phyloP scores from a whole-genome alignment of 2,888 invertebrate genomes.

The Cosmopolites sordidus region DNA sequence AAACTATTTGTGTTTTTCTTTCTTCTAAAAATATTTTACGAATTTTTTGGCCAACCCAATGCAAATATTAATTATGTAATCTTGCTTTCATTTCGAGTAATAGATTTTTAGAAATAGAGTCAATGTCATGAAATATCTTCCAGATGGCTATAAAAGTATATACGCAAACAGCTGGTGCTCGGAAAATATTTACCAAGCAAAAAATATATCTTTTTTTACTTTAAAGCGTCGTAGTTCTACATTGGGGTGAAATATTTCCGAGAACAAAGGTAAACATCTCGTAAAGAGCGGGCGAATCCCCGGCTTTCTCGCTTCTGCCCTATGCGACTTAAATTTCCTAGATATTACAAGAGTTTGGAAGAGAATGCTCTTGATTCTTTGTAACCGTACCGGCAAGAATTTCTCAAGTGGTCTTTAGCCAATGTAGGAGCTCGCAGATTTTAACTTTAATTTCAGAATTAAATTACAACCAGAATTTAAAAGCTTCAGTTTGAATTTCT shows the following conservation, averaged over 20 bases:
- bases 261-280: conserved; percentile 17
- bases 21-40: no score
- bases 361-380: conserved; percentile 26
- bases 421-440: conserved; percentile 3
- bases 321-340: conserved; percentile 23
- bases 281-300: conserved; percentile 10
- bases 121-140: no score
- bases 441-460: conserved; percentile 23
- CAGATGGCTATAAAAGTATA: no score
- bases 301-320: conserved; percentile 9
- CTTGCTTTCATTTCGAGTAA: no score
- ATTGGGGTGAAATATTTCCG: not conserved
- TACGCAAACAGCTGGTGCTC: no score
- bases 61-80: no score
- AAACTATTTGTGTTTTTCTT: no score
- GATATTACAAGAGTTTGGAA: conserved; percentile 24
- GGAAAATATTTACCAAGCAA: no score
- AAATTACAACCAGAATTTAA: conserved; percentile 13
- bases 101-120: no score
- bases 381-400: conserved; percentile 23
- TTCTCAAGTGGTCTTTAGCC: conserved; percentile 22
- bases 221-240: no score
- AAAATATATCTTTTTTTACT: no score
- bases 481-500: not conserved
- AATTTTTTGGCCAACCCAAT: no score